phyloP scores from a whole-genome alignment of 2,888 invertebrate species.

The Cactoblastis cactorum region DNA sequence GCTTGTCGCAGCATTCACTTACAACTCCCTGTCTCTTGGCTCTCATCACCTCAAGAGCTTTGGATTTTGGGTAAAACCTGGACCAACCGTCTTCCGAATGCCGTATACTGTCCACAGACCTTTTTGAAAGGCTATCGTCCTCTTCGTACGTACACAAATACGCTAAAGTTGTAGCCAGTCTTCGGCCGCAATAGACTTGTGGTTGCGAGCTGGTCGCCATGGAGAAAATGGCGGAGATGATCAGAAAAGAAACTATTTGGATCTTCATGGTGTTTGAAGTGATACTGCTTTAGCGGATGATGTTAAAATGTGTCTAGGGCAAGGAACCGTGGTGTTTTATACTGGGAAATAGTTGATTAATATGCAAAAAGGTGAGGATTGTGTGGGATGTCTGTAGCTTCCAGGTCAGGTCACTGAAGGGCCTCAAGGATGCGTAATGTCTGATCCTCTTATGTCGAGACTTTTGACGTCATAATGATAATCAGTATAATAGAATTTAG shows the following conservation, averaged over 20 bases:
- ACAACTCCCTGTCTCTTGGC: constrained; percentile 7
- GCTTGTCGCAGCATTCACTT: constrained; percentile 3
- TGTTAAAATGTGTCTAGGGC: background rate
- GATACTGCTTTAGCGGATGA: background rate
- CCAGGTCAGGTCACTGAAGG: constrained; percentile 3
- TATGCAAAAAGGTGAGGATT: constrained; percentile 6
- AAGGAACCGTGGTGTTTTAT: constrained; percentile 1
- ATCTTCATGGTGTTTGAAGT: constrained; percentile 7
- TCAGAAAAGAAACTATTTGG: background rate
- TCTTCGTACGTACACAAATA: constrained; percentile 1
- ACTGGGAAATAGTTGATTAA: constrained; percentile 7
- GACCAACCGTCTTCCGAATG: background rate
- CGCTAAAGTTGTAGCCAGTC: background rate
- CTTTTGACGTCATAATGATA: constrained; percentile 3
- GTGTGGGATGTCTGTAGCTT: background rate
- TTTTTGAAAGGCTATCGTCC: background rate
- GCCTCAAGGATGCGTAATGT: background rate
- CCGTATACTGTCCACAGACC: background rate
- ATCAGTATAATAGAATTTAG: background rate
- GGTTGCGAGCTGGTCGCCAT: background rate
- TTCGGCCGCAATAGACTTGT: constrained; percentile 1
- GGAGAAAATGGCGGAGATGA: background rate
- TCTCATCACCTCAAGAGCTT: background rate
- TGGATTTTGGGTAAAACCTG: background rate
- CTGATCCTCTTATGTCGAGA: background rate